These are phyloP conservation scores for Polydesmus complanatus DNA, from an alignment of 2,888 invertebrate genomes.

Conservation along the genomic window DNA sequence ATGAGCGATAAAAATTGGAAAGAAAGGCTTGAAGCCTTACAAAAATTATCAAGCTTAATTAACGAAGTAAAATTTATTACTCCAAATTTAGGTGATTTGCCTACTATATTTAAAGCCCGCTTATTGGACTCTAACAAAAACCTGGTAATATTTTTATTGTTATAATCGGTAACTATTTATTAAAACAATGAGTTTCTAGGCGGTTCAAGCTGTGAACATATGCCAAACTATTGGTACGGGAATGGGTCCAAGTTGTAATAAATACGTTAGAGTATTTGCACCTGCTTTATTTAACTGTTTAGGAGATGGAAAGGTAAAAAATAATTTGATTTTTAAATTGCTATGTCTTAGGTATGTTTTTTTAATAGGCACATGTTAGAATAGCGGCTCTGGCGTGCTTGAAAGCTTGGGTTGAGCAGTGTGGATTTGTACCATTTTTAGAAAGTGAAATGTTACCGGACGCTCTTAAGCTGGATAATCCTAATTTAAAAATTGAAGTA, in stretches of 20 bases:
- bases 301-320: conserved; percentile 53
- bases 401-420: conserved; percentile 69
- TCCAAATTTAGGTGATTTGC: conserved; percentile 66
- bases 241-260: conserved; percentile 67
- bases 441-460: conserved; percentile 82
- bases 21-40: conserved; percentile 57
- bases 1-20: conserved; percentile 89
- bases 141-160: conserved; percentile 35
- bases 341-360: conserved; percentile 4
- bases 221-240: conserved; percentile 67
- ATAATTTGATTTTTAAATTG: background rate
- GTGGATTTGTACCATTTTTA: conserved; percentile 57
- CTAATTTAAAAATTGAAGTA: conserved; percentile 55
- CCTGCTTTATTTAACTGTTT: conserved; percentile 60
- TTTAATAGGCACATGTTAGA: conserved; percentile 61
- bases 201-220: conserved; percentile 65
- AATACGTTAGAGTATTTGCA: conserved; percentile 63
- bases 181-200: conserved; percentile 30
- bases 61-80: conserved; percentile 66
- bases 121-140: conserved; percentile 84
- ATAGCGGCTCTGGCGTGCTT: conserved; percentile 66
- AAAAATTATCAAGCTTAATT: conserved; percentile 55
- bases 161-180: background rate
- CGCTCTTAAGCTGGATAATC: conserved; percentile 71
- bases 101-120: conserved; percentile 59